Evolutionary conservation across 2,888 invertebrate genomes (phyloP).

Genomic region (Rhagonycha lutea): DNA sequence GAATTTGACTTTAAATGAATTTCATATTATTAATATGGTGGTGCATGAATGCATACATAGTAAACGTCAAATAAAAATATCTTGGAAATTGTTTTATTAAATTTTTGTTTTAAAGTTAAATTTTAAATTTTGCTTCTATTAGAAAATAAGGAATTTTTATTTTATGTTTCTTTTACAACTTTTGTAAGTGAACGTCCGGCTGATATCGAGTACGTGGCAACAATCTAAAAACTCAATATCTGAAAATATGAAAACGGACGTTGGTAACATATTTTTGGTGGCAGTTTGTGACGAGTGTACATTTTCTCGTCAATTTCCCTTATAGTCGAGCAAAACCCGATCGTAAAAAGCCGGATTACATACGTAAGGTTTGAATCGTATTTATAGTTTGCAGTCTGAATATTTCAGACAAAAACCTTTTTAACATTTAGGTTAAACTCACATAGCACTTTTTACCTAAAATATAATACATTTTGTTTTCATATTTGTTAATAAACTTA

Average conservation of each 20-base stretch:
- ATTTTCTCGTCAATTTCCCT: slow-evolving; percentile 41
- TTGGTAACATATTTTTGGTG: slow-evolving; percentile 23
- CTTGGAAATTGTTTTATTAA: not conserved
- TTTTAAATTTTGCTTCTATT: not conserved
- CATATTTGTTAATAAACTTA: not conserved
- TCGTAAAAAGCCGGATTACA: slow-evolving; percentile 36
- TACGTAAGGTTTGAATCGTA: slow-evolving; percentile 7
- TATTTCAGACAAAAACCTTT: not conserved
- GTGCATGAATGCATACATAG: not conserved
- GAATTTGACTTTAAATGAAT: not conserved
- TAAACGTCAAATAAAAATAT: not conserved
- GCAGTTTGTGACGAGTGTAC: slow-evolving; percentile 39
- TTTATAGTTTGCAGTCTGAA: slow-evolving; percentile 19
- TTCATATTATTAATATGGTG: not conserved
- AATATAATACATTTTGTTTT: not conserved
- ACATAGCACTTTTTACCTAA: not conserved
- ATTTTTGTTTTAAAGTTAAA: not conserved
- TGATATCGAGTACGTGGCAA: not conserved
- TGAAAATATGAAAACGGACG: slow-evolving; percentile 1
- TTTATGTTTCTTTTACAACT: not conserved
- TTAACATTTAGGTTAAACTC: not conserved
- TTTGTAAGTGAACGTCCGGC: not conserved
- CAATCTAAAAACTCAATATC: not conserved
- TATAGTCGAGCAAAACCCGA: slow-evolving; percentile 33
- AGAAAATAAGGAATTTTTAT: not conserved